Evolutionary conservation across 2,888 invertebrate genomes (phyloP), one percentile per base, ranked within the genome.

Genomic region (Gymnoscelis rufifasciata): DNA sequence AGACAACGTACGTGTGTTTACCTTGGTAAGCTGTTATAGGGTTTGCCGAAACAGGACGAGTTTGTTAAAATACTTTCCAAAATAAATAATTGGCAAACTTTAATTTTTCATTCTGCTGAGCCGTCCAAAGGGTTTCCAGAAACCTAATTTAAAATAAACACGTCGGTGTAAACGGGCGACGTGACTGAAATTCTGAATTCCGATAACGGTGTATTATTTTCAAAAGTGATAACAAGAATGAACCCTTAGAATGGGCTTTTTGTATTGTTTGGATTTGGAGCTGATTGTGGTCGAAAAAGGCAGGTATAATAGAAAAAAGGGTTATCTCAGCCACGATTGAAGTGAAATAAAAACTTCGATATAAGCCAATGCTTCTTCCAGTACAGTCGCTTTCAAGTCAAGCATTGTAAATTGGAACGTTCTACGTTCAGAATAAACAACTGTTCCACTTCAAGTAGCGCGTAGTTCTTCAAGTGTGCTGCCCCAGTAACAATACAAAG

Each of bases 81-180:
- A 35, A 3, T 26, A 26, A 51, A 66, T 71, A 71, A 74, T 75
- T 64, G 64, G 63, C 66, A 78, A 73, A 72, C 77, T 76, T 74
- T 65, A 81, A 82, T 82, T 82, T 84, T 83, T 82, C 73, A 83
- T 80, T 79, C 78, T 71, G 62, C 71, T 66, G 75, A 64, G 69
- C 11, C 19, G 58, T 74, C 74, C 75, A 77, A 54, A 44, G 73
- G 74, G 81, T 78, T 83, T 80, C 71, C 80, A 82, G 67, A 71
- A 78, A 80, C 79, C 81, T 83, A 83, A 84, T 84, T 86, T 83
- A 84, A 84, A 84, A 82, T 80, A 84, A 86, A 84, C 84, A 84
- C 71, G 68, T 66, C 68, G 74, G 79, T 77, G 82, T 82, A 79
- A 83, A 82, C 78, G 80, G 66, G 54, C 56, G 66, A 83, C 83